phyloP scores from a whole-genome alignment of 2,888 invertebrate genomes.

The Zhuqinia jingwanae region DNA sequence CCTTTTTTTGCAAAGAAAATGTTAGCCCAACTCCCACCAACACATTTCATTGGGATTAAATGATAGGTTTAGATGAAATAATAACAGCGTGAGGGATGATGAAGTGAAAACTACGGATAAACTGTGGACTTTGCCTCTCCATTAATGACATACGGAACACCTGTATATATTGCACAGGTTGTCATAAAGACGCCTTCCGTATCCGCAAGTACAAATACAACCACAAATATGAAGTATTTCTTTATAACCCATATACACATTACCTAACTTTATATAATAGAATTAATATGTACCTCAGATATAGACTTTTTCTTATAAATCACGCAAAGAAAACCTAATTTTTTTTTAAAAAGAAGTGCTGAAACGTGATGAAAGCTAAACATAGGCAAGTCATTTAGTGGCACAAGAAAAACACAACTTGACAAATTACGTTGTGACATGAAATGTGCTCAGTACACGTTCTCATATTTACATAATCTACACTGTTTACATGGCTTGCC shows the following conservation, averaged over 20 bases:
- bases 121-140: not conserved
- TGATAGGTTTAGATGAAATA: conserved; percentile 45
- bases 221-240: too few relatives aligned
- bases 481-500: not conserved
- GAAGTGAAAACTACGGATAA: conserved; percentile 17
- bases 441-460: conserved; percentile 53
- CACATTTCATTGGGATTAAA: conserved; percentile 21
- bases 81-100: conserved; percentile 21
- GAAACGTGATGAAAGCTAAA: conserved; percentile 55
- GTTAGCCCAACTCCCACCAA: not conserved
- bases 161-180: not conserved
- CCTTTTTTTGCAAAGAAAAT: too few relatives aligned
- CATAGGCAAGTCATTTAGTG: conserved; percentile 61
- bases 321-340: conserved; percentile 50
- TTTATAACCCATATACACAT: too few relatives aligned
- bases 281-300: too few relatives aligned
- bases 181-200: too few relatives aligned
- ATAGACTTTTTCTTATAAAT: not conserved
- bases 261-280: too few relatives aligned
- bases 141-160: conserved; percentile 4
- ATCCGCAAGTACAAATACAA: too few relatives aligned
- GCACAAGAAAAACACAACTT: conserved; percentile 34
- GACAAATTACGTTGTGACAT: conserved; percentile 65
- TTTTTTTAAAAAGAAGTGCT: not conserved
- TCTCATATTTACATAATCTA: too few relatives aligned